Conservation (phyloP, 2,888 invertebrate species). For the Mactromeris polynyma region DNA sequence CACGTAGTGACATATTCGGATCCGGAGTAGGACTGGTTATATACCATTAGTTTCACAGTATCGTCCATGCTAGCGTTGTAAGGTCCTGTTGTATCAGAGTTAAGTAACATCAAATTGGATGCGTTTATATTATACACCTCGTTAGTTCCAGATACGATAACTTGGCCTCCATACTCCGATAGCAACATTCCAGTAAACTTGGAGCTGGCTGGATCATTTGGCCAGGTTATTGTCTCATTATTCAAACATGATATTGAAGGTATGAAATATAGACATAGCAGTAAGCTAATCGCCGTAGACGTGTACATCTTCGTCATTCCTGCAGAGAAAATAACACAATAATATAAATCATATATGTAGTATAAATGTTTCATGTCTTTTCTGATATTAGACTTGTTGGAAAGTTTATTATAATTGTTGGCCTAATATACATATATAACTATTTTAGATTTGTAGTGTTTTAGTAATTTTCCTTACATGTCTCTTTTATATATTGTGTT, state of each 20-base stretch:
- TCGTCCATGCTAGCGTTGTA: background rate
- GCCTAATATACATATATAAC: no score
- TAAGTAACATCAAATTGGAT: background rate
- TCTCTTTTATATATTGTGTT: no score
- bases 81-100: constrained; percentile 7
- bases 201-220: background rate
- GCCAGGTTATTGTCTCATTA: background rate
- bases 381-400: no score
- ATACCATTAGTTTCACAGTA: background rate
- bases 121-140: constrained; percentile 21
- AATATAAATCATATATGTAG: no score
- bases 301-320: no score
- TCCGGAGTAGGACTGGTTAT: background rate
- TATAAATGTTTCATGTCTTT: no score
- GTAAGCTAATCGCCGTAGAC: no score
- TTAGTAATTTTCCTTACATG: no score
- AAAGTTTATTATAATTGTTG: no score
- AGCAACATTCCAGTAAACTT: constrained; percentile 2
- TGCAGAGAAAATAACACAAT: no score
- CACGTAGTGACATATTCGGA: background rate
- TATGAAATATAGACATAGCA: background rate
- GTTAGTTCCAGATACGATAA: constrained; percentile 17
- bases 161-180: background rate
- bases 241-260: background rate
- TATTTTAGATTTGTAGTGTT: no score